Evolutionary conservation across 2,113 vertebrate species (phyloP).

Genomic region (Caretta caretta): DNA sequence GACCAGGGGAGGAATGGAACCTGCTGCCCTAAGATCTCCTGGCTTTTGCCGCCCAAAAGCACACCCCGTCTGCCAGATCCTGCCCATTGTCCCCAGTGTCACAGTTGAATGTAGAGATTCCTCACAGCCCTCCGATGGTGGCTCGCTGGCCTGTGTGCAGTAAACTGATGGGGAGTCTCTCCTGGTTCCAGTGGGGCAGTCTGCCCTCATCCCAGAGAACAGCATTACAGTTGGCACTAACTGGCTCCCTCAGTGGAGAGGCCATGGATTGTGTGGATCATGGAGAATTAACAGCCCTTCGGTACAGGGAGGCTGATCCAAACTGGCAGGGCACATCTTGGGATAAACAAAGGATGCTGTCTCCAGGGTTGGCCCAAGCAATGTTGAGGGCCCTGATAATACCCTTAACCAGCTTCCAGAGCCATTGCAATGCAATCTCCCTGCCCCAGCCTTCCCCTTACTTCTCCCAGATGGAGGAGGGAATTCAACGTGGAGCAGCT

Average conservation of each 20-base stretch:
- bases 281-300: neutral
- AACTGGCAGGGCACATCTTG: neutral
- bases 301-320: neutral
- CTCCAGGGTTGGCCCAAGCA: neutral
- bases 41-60: neutral
- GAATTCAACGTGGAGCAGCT: neutral
- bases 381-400: neutral
- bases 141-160: neutral
- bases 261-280: neutral
- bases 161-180: neutral
- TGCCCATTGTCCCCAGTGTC: neutral
- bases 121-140: neutral
- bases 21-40: neutral
- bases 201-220: neutral
- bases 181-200: neutral
- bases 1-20: neutral
- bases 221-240: neutral
- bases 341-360: neutral
- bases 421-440: neutral
- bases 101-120: neutral
- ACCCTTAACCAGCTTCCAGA: neutral
- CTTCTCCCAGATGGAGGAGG: neutral
- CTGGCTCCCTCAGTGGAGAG: neutral
- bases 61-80: neutral
- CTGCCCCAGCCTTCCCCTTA: neutral